Base-by-base conservation (phyloP, 2,113 vertebrate species). In the Paedocypris sp. region DNA sequence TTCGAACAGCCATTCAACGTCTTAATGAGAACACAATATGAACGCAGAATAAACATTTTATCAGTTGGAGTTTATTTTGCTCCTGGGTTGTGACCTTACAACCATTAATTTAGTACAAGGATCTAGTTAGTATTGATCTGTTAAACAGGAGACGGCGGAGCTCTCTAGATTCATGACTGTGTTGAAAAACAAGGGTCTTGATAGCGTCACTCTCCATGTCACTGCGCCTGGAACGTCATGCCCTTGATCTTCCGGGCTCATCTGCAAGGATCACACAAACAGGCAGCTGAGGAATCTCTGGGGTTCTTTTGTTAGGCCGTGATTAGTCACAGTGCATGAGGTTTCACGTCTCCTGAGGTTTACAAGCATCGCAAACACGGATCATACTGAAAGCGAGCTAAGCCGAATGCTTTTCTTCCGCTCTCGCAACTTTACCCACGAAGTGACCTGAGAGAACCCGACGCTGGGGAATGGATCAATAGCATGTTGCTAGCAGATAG, bases 401-500 rank as follows among this genome's bases (percentile, higher is more conserved):
- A 31, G 16, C 3, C 2, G 10, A 7, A 20, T 19, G 20, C 35
- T 36, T 22, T 8, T 26, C 11, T 22, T 56, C 12, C 47, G 41
- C 18, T n/a, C 18, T 48, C 31, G 53, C 22, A 31, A 26, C 32
- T 46, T 31, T 29, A 12, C 26, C 42, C 41, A 31, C 42, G 6
- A 5, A 26, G 33, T 29, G 43, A 58, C 39, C 12, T 15, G 7
- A 45, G 39, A 43, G 32, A 58, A 13, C 6, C 20, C 51, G 6
- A 11, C 3, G n/a, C 50, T 38, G n/a, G 26, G 62, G 19, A 47
- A 39, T 25, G 11, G 62, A 64, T 64, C 62, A 47, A 64, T 64
- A 64, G 31, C 26, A 43, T 48, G 51, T 48, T 64, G 62, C 57
- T 57, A 28, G 51, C 19, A 10, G 42, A 31, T 18, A 48, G 13